Conservation (phyloP, 1,140 invertebrate species). For the Zophobas atratus region DNA sequence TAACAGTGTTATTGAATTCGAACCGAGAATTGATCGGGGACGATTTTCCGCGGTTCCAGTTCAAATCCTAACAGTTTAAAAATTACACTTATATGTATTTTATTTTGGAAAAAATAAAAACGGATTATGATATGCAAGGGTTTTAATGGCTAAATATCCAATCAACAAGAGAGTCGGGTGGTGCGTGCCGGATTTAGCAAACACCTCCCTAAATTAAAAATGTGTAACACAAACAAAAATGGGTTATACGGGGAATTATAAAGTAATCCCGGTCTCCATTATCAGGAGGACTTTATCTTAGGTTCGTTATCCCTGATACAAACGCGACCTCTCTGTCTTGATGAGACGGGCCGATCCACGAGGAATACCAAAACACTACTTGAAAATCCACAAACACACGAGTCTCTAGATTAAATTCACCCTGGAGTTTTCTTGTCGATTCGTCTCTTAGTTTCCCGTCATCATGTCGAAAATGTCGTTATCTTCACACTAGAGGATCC, state of each 20-base stretch:
- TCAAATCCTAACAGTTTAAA: slow-evolving; percentile 39
- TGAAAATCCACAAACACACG: slow-evolving; percentile 66
- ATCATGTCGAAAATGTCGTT: slow-evolving; percentile 66
- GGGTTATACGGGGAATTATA: slow-evolving; percentile 55
- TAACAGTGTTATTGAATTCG: slow-evolving; percentile 38
- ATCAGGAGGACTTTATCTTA: slow-evolving; percentile 61
- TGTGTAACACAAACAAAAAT: slow-evolving; percentile 37
- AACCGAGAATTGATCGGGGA: slow-evolving; percentile 6
- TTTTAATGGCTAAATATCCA: slow-evolving; percentile 35
- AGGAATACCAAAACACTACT: slow-evolving; percentile 68
- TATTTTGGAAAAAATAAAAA: slow-evolving; percentile 50
- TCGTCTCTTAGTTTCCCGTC: slow-evolving; percentile 66
- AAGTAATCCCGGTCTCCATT: slow-evolving; percentile 62
- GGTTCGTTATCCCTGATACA: slow-evolving; percentile 63
- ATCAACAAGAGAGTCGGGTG: slow-evolving; percentile 23
- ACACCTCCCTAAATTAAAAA: slow-evolving; percentile 25
- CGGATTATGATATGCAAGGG: slow-evolving; percentile 6
- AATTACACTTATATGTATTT: slow-evolving; percentile 51
- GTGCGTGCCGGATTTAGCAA: background rate
- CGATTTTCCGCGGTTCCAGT: slow-evolving; percentile 9
- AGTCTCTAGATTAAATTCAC: slow-evolving; percentile 66
- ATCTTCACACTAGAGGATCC: slow-evolving; percentile 64
- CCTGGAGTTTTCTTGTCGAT: slow-evolving; percentile 67
- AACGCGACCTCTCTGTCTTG: slow-evolving; percentile 56
- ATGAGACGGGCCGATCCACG: slow-evolving; percentile 61